Conservation (phyloP, 2,797 vertebrate species). For the Urosaurus nigricauda region DNA sequence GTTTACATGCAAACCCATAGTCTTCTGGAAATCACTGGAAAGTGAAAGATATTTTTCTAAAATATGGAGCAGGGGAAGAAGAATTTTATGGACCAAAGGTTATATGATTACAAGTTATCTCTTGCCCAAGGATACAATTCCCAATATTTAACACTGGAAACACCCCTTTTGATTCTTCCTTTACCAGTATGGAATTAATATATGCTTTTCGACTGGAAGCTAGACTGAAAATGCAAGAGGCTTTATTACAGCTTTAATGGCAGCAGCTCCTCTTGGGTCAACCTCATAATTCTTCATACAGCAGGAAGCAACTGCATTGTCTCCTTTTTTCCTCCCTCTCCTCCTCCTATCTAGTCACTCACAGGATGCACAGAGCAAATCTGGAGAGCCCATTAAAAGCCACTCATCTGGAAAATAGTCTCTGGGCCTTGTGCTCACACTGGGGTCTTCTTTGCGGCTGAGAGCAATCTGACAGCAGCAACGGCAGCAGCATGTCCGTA, state of each 20-base stretch:
- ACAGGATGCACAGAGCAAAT: constrained; percentile 64
- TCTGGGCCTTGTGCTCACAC: constrained; percentile 73
- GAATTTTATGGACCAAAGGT: not conserved
- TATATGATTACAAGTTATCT: not conserved
- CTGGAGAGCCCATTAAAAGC: constrained; percentile 79
- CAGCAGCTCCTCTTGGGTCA: constrained; percentile 47
- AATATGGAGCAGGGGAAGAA: not conserved
- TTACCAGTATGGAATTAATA: constrained; percentile 8
- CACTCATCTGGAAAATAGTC: constrained; percentile 80
- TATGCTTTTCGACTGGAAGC: not conserved
- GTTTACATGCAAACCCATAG: not conserved
- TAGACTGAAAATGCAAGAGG: not conserved
- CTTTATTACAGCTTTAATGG: constrained; percentile 33
- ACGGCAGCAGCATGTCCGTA: not conserved
- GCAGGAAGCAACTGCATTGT: constrained; percentile 57
- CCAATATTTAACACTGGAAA: not conserved
- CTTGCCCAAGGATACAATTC: not conserved
- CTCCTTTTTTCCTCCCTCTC: constrained; percentile 51
- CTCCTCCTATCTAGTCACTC: constrained; percentile 64
- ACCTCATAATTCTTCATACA: constrained; percentile 32
- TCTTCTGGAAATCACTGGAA: not conserved
- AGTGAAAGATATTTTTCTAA: not conserved
- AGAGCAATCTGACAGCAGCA: constrained; percentile 70
- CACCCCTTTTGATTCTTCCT: not conserved
- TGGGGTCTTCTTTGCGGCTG: constrained; percentile 57